Evolutionary conservation across 2,113 vertebrate genomes (phyloP), one percentile per base, ranked within the genome.

Genomic region (Nibea coibor): DNA sequence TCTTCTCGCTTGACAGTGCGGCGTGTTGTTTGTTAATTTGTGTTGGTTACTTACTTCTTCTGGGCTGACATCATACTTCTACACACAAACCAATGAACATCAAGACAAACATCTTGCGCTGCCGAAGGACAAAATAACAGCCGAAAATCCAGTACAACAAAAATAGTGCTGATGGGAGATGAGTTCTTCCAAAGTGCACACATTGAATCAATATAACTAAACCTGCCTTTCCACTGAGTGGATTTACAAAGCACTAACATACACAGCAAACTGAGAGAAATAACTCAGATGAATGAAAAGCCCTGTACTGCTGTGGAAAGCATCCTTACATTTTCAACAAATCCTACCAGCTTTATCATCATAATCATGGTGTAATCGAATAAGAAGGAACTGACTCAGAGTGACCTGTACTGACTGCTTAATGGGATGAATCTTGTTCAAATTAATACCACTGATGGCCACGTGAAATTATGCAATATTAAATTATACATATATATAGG

Each of bases 221-320:
- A 57, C 8, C 3, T 22, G 14, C 10, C 26, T 48, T 68, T 61
- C 42, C 65, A 31, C 22, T 10, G 58, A 57, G 67, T 4, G 20
- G 14, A 24, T 28, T 62, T 63, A 53, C 19, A 72, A 42, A 57
- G n/a, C 15, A 9, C 14, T 1, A 17, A 39, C 43, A 42, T 0
- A 51, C 2, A n/a, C 50, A 57, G n/a, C 16, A 45, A 59, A 73
- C 24, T 28, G 24, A 26, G 20, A 58, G 24, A 59, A 43, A n/a
- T 16, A 7, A 47, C 42, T 73, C 42, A 63, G 16, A 67, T 61
- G 62, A 50, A 56, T 35, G 3, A 48, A 74, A 68, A 15, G 39
- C 17, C 57, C n/a, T 14, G 15, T 22, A 10, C 19, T 45, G 17
- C 8, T 58, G 10, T 43, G 28, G 19, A 42, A 35, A 7, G 31